These are phyloP conservation scores for Eupithecia pulchellata DNA, from an alignment of 2,888 invertebrate genomes.

Conservation along the genomic window DNA sequence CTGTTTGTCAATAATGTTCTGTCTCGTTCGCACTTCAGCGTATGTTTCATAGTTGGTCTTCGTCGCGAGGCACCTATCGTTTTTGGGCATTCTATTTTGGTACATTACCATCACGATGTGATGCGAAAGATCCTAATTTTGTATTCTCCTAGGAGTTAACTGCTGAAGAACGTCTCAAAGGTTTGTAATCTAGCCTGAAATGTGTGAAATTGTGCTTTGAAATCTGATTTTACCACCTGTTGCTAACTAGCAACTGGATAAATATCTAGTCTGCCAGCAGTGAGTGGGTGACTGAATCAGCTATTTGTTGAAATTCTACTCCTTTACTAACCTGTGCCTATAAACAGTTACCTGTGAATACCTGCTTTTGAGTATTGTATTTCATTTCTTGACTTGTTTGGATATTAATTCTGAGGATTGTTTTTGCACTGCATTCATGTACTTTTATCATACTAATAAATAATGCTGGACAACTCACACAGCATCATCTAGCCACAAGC, in stretches of 20 bases:
- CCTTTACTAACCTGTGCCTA: conserved; percentile 38
- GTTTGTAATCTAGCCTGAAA: conserved; percentile 52
- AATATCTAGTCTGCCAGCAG: conserved; percentile 1
- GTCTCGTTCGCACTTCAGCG: conserved; percentile 67
- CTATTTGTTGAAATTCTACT: conserved; percentile 23
- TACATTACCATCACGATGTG: conserved; percentile 83
- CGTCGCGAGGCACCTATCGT: conserved; percentile 68
- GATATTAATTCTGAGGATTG: neutral
- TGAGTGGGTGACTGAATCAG: conserved; percentile 27
- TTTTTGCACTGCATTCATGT: neutral
- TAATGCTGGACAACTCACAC: no score
- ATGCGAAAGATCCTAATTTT: conserved; percentile 78
- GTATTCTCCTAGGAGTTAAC: conserved; percentile 66
- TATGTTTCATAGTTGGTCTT: conserved; percentile 65
- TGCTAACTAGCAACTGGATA: no score
- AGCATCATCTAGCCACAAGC: no score
- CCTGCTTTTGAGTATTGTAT: conserved; percentile 2
- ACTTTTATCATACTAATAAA: no score
- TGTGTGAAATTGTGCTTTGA: neutral
- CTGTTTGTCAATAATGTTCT: conserved; percentile 78
- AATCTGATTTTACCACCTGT: conserved; percentile 13
- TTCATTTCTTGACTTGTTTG: conserved; percentile 7
- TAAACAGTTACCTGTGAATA: conserved; percentile 38
- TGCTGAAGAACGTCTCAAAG: conserved; percentile 63
- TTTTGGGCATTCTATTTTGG: conserved; percentile 85